Evolutionary conservation across 2,113 vertebrate species (phyloP).

Genomic region (Neotragus moschatus): DNA sequence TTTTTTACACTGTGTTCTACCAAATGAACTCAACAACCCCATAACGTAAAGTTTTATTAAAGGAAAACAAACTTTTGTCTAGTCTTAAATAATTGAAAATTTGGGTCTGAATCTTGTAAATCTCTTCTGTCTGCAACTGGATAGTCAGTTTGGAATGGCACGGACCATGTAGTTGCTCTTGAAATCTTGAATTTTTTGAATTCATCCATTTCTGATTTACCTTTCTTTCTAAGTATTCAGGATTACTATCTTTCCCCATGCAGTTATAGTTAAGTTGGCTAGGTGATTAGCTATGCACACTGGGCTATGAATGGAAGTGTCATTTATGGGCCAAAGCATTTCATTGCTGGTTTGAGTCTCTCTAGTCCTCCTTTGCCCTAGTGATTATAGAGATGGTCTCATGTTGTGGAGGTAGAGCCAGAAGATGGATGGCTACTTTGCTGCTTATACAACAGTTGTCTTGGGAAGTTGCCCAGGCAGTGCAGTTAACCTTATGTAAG

Average conservation of each 20-base stretch:
- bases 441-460: background rate
- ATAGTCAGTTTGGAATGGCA: background rate
- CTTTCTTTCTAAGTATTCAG: background rate
- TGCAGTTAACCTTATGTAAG: background rate
- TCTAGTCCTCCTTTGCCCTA: background rate
- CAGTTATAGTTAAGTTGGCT: background rate
- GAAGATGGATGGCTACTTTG: background rate
- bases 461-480: background rate
- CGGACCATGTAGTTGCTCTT: background rate
- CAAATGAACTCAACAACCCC: background rate
- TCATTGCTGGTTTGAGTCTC: background rate
- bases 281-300: background rate
- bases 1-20: background rate
- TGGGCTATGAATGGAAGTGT: background rate
- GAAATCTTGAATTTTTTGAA: background rate
- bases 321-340: background rate
- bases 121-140: background rate
- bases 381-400: background rate
- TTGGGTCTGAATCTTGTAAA: background rate
- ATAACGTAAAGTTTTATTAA: background rate
- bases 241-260: background rate
- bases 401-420: background rate
- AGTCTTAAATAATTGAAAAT: background rate
- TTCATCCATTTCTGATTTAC: background rate
- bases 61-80: background rate